These are phyloP conservation scores for Heliconius ethilla DNA, from an alignment of 2,888 invertebrate species.

Conservation along the genomic window DNA sequence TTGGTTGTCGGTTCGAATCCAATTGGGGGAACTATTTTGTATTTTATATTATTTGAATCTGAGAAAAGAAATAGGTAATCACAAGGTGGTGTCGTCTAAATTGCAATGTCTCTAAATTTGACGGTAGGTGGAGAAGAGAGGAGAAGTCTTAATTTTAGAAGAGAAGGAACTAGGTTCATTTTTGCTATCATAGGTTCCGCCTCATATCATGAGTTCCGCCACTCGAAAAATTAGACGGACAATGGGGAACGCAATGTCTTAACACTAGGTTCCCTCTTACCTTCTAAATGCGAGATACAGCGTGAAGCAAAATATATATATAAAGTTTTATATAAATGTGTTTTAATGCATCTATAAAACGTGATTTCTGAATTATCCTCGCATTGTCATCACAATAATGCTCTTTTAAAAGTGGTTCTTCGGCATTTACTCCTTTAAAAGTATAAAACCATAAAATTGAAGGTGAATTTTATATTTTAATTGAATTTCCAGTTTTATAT, in stretches of 20 bases:
- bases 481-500: conserved; percentile 25
- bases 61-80: too few relatives aligned
- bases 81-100: too few relatives aligned
- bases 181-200: too few relatives aligned
- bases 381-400: conserved; percentile 38
- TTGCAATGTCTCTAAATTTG: too few relatives aligned
- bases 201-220: too few relatives aligned
- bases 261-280: too few relatives aligned
- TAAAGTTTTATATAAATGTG: conserved; percentile 45
- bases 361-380: conserved; percentile 38
- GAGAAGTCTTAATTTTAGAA: too few relatives aligned
- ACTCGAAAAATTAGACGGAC: too few relatives aligned
- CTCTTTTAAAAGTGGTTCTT: conserved; percentile 40
- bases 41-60: background rate
- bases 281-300: too few relatives aligned
- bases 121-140: too few relatives aligned
- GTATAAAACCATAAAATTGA: conserved; percentile 42
- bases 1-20: background rate
- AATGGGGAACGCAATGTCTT: too few relatives aligned
- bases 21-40: background rate
- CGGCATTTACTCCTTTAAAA: conserved; percentile 43
- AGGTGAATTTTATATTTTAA: conserved; percentile 30
- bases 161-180: too few relatives aligned
- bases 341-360: conserved; percentile 36
- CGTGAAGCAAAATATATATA: background rate